Evolutionary conservation across 2,888 invertebrate genomes (phyloP), one percentile per base, ranked within the genome.

Genomic region (Apamea sordens): DNA sequence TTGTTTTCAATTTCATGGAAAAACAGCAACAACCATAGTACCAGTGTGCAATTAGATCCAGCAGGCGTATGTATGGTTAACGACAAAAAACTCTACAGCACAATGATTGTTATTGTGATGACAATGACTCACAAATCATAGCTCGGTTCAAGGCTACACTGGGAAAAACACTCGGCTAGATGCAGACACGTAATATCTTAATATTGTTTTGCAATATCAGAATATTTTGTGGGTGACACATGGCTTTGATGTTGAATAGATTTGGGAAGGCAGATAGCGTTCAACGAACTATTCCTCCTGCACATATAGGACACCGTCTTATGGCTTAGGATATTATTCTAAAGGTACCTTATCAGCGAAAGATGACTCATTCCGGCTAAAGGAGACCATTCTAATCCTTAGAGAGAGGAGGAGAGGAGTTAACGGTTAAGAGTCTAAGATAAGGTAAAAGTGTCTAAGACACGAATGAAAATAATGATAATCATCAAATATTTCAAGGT

Each of bases 81-180:
- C 53, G 53, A 77, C 56, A 76, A 79, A 77, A 47, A 79, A 73
- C 68, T 74, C 6, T 69, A 32, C 10, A 76, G 47, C 64, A 82
- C 75, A 79, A 77, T 82, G 64, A 75, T 77, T 72, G 74, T 77
- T 77, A 73, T 77, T 84, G 73, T 76, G 64, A 82, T 76, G 77
- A 79, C 65, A 84, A 86, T 86, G 86, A 84, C n/a, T 86, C 86
- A 86, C 68, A 84, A 84, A 79, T 84, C 44, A 82, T 76, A 84
- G 67, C 32, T 50, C 50, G 53, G 82, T 86, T 86, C 86, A 86
- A 86, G 86, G 86, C n/a, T 67, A 59, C 10, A 1, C 13, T 8
- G 69, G 47, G 75, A 74, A 85, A 85, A 85, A 79, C 24, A 76
- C 68, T 64, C 53, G 13, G 74, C 36, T 56, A 28, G 24, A 13